Base-by-base conservation (phyloP, 2,888 invertebrate species). In the Pachymerium ferrugineum region DNA sequence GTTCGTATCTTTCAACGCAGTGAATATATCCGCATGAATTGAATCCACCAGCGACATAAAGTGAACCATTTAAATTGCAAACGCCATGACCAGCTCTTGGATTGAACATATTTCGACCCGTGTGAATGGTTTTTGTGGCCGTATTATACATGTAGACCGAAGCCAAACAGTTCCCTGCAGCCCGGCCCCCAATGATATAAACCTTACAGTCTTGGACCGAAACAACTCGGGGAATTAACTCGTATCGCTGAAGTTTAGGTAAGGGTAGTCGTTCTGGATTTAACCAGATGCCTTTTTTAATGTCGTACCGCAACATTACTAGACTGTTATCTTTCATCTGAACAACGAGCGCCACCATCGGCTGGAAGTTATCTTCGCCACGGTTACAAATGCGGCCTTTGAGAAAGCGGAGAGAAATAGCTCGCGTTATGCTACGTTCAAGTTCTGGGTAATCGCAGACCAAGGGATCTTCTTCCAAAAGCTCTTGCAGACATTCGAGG, bases 141-240 rank as follows among this genome's bases (percentile, higher is more conserved):
- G 71, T 71, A 22, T 71, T 71, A 38, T 71, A 71, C 71, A 71
- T 71, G 71, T 71, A 71, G 8, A 71, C 38, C 16, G 71, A 71
- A 19, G n/a, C 35, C 4, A 71, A 22, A 22, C 71, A 71, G n/a
- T 71, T 71, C 10, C 71, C 71, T 3, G 71, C 71, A 31, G 71
- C 71, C 35, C 71, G 31, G 5, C 71, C 71, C 8, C 71, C 71
- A 16, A 35, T 38, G 3, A 71, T 71, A 38, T 28, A 71, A 22
- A 70, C 70, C 38, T 71, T 71, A 22, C 71, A 71, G 42, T 71
- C 71, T 8, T 33, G 38, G 3, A 71, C 38, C 4, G 71, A 31
- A 3, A 71, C 71, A 3, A 71, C 71, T 25, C 71, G 35, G 6
- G 71, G 71, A 5, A 71, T 71, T 5, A 71, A n/a, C n/a, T 71